Base-by-base conservation (phyloP, 2,797 vertebrate genomes). In the Tapera naevia region DNA sequence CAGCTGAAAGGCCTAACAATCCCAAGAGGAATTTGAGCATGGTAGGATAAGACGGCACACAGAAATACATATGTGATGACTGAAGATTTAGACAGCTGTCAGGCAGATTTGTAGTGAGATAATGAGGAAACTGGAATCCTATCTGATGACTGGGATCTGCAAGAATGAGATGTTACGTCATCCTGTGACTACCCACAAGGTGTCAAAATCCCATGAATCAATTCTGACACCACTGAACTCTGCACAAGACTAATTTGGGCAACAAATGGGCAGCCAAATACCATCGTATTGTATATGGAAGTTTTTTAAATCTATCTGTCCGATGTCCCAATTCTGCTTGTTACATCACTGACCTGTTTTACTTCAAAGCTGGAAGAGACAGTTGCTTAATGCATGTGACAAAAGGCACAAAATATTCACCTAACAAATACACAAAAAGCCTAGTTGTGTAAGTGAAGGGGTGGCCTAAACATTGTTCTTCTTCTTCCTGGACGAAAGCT, bases 11-110 rank as follows among this genome's bases (percentile, higher is more conserved):
- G 21, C 17, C 8, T 53, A 51, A 14, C 8, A 16, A 10, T 32
- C 17, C 51, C 0, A 0, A 35, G 19, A 39, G 41, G 9, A 76
- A 37, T 61, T 6, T 32, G 23, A 53, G 8, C 1, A 2, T n/a
- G 51, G 8, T 3, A 21, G 37, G 37, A 13, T 54, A 6, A 16
- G 30, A 33, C 6, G 35, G 37, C 41, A 50, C 41, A 37, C 25
- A 60, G 41, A 32, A 88, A 5, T 21, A 2, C 3, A 0, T 1
- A 9, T 0, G 3, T 2, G 13, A n/a, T 33, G 74, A 28, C 28
- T 32, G 46, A 56, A 69, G 64, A 65, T n/a, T 13, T 48, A 60
- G n/a, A 54, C 17, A 72, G 17, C 27, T 41, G 57, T 39, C 4
- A 11, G 28, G 12, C 21, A 79, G n/a, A 51, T 33, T 75, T 69